Conservation (phyloP, 2,113 vertebrate genomes). For the Tauraco erythrolophus region DNA sequence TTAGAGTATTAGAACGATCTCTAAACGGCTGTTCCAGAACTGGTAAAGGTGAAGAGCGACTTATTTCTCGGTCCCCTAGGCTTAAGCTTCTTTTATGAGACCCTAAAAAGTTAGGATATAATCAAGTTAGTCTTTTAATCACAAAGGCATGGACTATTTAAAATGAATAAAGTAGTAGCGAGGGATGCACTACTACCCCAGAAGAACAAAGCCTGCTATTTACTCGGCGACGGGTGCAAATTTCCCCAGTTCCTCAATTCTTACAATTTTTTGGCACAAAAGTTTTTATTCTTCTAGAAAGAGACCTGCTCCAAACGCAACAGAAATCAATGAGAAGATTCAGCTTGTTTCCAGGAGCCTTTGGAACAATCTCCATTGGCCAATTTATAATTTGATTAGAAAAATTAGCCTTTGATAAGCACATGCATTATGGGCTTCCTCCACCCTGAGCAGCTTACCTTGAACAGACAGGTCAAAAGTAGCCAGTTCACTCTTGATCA, state of each 20-base stretch:
- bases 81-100: constrained; percentile 97
- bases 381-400: background rate
- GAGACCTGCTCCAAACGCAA: background rate
- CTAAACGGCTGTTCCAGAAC: constrained; percentile 89
- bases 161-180: background rate
- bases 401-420: background rate
- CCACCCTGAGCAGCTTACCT: constrained; percentile 80
- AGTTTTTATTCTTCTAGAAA: background rate
- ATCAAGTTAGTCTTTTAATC: background rate
- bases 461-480: constrained; percentile 97
- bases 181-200: background rate
- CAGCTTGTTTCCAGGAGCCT: background rate
- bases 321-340: background rate
- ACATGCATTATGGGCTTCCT: background rate
- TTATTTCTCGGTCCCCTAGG: constrained; percentile 94
- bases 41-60: constrained; percentile 81
- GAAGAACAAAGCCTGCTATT: background rate
- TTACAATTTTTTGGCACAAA: background rate
- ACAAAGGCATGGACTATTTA: background rate
- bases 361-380: background rate
- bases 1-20: constrained; percentile 93
- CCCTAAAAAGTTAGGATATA: constrained; percentile 70
- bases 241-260: background rate
- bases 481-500: constrained; percentile 96
- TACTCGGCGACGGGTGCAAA: background rate